Evolutionary conservation across 2,113 vertebrate species (phyloP), one percentile per base, ranked within the genome.

Genomic region (Spheniscus mendiculus): DNA sequence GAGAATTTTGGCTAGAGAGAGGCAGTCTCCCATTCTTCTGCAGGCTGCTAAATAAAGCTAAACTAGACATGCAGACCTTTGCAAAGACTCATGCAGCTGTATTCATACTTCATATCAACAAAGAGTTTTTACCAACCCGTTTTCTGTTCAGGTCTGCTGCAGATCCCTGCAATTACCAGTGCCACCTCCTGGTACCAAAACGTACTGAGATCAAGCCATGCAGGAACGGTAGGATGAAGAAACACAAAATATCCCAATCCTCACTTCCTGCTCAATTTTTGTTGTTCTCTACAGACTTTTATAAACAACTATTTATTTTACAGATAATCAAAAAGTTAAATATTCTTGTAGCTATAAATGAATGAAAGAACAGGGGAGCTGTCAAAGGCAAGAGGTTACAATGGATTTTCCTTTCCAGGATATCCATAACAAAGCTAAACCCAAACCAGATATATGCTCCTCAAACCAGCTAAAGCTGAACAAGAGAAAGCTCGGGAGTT

Each of bases 101-200:
- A 92, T 44, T 62, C 40, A 29, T n/a, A 12, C 36, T 32, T 72
- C 1, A 0, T 30, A 77, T 34, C 84, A 86, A 84, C 18, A 69
- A 45, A 67, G 52, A 50, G 5, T 7, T 73, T 87, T 93, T 52
- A 69, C 15, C 45, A 52, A 32, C 12, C 2, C 1, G 40, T 40
- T 66, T 76, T 78, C 80, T 12, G 5, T 44, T 71, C 40, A 27
- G 29, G 13, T 36, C 63, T 69, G 34, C 49, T 40, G 53, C 50
- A 49, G 79, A 65, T 81, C 79, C 11, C 25, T 29, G 52, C 10
- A 40, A 91, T 93, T 91, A 78, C 58, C 36, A 71, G 59, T 88
- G 90, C 76, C 92, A 93, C 87, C 82, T 90, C 85, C 95, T 96
- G 86, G 83, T 65, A 40, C 52, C 32, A 11, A 96, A 85, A 83